Base-by-base conservation (phyloP, 2,113 vertebrate genomes). In the Gallinago paraguaiae region DNA sequence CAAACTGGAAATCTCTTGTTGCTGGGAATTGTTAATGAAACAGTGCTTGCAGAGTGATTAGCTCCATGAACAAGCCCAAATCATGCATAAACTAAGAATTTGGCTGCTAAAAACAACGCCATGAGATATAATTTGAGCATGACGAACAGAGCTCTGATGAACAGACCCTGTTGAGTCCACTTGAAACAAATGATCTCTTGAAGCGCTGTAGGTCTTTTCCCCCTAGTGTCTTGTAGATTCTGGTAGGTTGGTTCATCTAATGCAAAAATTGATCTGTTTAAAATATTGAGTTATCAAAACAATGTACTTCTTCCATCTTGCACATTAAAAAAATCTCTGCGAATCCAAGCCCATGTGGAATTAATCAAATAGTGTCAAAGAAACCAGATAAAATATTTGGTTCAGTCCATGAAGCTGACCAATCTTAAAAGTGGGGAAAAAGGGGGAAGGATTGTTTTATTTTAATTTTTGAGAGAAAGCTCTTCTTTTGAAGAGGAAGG, bases 121-220 rank as follows among this genome's bases (percentile, higher is more conserved):
- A 67, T 7, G 45, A 90, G 65, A 91, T 71, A 54, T 30, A 85
- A 79, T 65, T 89, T 86, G 68, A 88, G 69, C 35, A 54, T n/a
- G 43, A 96, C 61, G 46, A 97, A 76, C 70, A 81, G 53, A 72
- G 43, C 35, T 96, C 85, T 79, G 54, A 96, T n/a, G n/a, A n/a
- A n/a, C n/a, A n/a, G n/a, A n/a, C 53, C 56, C 77, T 72, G 45
- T 45, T 82, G 39, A 82, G 80, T 91, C 69, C 92, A 92, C 74
- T 90, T 95, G 86, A 96, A 92, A 82, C 7, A 91, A 83, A 84
- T 11, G 20, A 46, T 85, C 50, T 93, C 61, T 68, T 1, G 1
- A 41, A 33, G 11, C 35, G 24, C 24, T 45, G 27, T 20, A 77
- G 53, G 10, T 9, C 67, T 81, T 50, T 71, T 90, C 69, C 7